Base-by-base conservation (phyloP, 1,140 invertebrate species). In the Condylostylus longicornis region DNA sequence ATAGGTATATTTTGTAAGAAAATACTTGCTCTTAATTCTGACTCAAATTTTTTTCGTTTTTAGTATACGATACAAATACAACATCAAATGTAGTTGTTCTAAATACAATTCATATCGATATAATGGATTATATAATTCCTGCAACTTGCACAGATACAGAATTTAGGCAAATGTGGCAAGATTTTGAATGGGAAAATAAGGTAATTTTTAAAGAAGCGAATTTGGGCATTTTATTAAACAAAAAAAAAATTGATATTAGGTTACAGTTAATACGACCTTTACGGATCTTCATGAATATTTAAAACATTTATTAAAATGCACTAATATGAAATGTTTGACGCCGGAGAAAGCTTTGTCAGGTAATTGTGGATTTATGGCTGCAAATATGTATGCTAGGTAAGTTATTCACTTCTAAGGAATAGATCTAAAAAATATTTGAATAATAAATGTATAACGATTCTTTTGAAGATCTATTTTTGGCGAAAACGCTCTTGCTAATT, bases 131-230 rank as follows among this genome's bases (percentile, higher is more conserved):
- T 63, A 99, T 99, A 51, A 81, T 97, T 23, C 95, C 96, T n/a
- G 91, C 91, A 2, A 66, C 71, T 18, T 98, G 93, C 61, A 91
- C 79, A 19, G 94, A 98, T 61, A 75, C 77, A 0, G 93, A 98
- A 65, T 99, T 98, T 68, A 64, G 95, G 12, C 79, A 87, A 63
- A 99, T 99, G 95, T 99, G 96, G 96, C 85, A 90, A 2, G 93
- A 97, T 68, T 99, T 99, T 68, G 96, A 99, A 65, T 99, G 96
- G 96, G 96, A 99, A 68, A 99, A 99, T 66, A 98, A 98, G 73
- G 89, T 76, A 42, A 34, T 39, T 39, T 31, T 10, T 43, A 23
- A 33, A 42, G 12, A 25, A 18, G 21, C 2, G 9, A 40, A 29
- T 31, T 30, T 14, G 22, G 12, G 2, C 21, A 22, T 37, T 33